Evolutionary conservation across 2,797 vertebrate species (phyloP), one percentile per base, ranked within the genome.

Genomic region (Pangasius djambal): DNA sequence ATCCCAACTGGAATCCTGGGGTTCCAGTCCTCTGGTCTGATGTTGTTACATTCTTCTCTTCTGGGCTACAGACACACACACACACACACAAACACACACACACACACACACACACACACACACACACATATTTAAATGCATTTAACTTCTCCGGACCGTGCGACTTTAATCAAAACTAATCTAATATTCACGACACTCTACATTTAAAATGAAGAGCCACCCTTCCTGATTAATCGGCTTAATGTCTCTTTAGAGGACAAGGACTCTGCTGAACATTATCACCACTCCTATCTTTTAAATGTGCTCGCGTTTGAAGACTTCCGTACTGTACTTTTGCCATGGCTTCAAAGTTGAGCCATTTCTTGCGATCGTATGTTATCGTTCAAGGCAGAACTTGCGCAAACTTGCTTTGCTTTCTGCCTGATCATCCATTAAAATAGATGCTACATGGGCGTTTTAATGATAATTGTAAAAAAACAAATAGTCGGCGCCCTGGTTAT

Each of bases 1-100:
- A 97, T 96, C 93, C 96, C 96, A 91, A 97, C 96, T 0, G 96
- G 96, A 94, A 97, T 97, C 89, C 96, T 90, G 90, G 96, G 96
- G 92, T 96, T 97, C 96, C 96, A 97, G 92, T 97, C 96, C 85
- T 97, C 96, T 0, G 96, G 95, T 92, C 96, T 92, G 22, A 96
- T 92, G 89, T 95, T 97, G 94, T 95, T 97, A 74, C 96, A 96
- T 94, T 97, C 96, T 92, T 97, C 96, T 92, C 96, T 95, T 88
- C 96, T 95, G 75, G 96, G 96, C 96, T 97, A 93, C 86, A 88
- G 40, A 40, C 72, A 90, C 85, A 91, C 67, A 89, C 31, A 90
- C 55, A 90, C 20, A 90, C 57, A 90, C 88, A 87, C 61, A 91
- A 63, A 89, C 57, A 83, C 84, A 88, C 69, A 88, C 86, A 87